A percentile compares a stretch with the other conserved stretches of the same genome.
These are phyloP conservation scores for Charanyca ferruginea DNA, from an alignment of 2,888 invertebrate species.

Conservation along the genomic window DNA sequence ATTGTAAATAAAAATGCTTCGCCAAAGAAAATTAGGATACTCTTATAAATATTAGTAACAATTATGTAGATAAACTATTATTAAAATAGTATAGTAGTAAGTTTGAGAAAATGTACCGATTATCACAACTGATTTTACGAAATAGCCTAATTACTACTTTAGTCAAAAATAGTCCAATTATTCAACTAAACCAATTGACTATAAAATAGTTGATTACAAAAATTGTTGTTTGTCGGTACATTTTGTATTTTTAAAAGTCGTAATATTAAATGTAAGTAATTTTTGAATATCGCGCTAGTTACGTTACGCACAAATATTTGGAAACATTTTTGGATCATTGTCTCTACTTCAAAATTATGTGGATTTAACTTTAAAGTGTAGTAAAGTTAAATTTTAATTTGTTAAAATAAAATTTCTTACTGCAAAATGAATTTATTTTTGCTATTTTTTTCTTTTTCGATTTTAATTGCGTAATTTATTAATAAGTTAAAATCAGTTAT, in stretches of 20 bases:
- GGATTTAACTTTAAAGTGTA: constrained; percentile 37
- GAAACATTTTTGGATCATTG: constrained; percentile 60
- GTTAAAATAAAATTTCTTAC: not conserved
- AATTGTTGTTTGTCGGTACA: constrained; percentile 49
- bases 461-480: too few species aligned
- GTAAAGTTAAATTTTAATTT: not conserved
- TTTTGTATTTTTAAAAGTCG: constrained; percentile 58
- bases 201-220: constrained; percentile 48
- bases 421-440: not conserved
- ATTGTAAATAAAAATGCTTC: constrained; percentile 83
- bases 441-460: too few species aligned
- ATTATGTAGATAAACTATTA: constrained; percentile 64
- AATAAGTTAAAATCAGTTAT: not conserved
- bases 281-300: constrained; percentile 63
- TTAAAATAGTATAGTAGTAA: constrained; percentile 52
- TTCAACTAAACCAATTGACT: constrained; percentile 41
- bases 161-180: constrained; percentile 27
- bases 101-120: constrained; percentile 58
- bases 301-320: constrained; percentile 66
- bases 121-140: constrained; percentile 25
- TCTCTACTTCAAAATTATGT: constrained; percentile 23
- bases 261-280: constrained; percentile 51
- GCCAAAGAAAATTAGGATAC: constrained; percentile 83
- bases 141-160: constrained; percentile 26
- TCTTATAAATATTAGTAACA: constrained; percentile 73